Conservation (phyloP, 2,888 invertebrate genomes). For the Ecdyonurus torrentis region DNA sequence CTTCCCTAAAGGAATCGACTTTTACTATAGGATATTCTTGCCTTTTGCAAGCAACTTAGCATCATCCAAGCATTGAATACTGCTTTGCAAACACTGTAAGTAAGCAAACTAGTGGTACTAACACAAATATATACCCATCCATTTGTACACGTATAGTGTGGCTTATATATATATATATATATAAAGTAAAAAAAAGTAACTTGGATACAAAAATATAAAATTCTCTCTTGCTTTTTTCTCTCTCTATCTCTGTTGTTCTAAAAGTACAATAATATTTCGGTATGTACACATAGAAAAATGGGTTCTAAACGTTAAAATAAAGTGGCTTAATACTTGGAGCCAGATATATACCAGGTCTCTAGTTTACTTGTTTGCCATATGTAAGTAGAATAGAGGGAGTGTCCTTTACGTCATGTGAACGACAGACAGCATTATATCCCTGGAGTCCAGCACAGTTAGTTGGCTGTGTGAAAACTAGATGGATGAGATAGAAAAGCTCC, state of each 20-base stretch:
- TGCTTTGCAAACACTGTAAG: not conserved
- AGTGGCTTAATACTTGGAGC: too few species aligned
- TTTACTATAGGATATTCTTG: not conserved
- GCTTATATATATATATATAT: not conserved
- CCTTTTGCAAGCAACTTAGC: not conserved
- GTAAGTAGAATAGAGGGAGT: too few species aligned
- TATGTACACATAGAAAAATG: too few species aligned
- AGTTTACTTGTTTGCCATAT: too few species aligned
- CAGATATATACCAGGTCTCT: too few species aligned
- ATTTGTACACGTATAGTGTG: not conserved
- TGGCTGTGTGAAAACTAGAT: not conserved
- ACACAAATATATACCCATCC: not conserved
- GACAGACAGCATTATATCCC: not conserved
- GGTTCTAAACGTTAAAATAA: too few species aligned
- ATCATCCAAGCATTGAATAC: not conserved
- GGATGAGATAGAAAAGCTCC: not conserved
- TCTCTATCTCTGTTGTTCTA: too few species aligned
- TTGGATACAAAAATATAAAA: too few species aligned
- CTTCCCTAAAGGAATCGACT: not conserved
- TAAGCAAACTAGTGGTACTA: not conserved
- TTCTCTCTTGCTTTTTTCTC: too few species aligned
- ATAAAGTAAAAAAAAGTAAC: not conserved
- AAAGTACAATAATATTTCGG: too few species aligned
- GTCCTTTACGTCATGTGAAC: too few species aligned
- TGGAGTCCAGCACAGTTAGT: not conserved